Conservation (phyloP, 2,888 invertebrate genomes). For the Rambutsinella grinnellia region DNA sequence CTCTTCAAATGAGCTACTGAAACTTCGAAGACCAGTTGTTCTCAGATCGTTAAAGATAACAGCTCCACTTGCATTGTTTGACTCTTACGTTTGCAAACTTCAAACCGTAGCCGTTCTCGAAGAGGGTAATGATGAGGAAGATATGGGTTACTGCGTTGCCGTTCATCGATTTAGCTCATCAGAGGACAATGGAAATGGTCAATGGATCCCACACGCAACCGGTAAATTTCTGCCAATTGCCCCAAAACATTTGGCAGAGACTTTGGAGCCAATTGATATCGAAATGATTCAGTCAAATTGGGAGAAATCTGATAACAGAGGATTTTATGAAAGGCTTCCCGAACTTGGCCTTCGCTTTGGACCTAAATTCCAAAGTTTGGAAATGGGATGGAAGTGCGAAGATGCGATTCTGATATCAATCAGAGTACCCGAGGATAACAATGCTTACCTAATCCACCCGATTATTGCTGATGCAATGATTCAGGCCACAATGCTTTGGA, state of each 20-base stretch:
- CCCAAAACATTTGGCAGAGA: neutral
- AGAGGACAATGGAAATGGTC: neutral
- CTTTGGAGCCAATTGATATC: neutral
- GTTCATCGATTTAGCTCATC: constrained; percentile 1
- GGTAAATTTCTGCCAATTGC: constrained; percentile 23
- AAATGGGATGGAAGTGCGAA: constrained; percentile 6
- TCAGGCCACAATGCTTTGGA: constrained; percentile 19
- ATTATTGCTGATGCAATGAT: constrained; percentile 53
- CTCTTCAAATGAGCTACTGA: neutral
- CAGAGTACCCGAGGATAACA: neutral
- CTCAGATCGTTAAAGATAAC: constrained; percentile 18
- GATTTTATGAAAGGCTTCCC: constrained; percentile 27
- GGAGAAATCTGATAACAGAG: neutral
- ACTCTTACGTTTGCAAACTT: neutral
- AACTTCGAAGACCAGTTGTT: constrained; percentile 16
- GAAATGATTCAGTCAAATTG: constrained; percentile 13
- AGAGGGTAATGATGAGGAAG: neutral
- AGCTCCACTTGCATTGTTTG: constrained; percentile 16
- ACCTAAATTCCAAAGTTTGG: constrained; percentile 24
- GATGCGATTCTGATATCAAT: neutral
- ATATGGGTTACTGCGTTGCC: constrained; percentile 6
- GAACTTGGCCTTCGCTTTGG: constrained; percentile 39
- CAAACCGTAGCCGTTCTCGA: constrained; percentile 25
- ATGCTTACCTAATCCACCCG: constrained; percentile 44
- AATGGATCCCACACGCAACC: constrained; percentile 28